Percentiles rank a stretch among this genome's conserved stretches.
phyloP scores from a whole-genome alignment of 2,888 invertebrate genomes.

The Idaea biselata region DNA sequence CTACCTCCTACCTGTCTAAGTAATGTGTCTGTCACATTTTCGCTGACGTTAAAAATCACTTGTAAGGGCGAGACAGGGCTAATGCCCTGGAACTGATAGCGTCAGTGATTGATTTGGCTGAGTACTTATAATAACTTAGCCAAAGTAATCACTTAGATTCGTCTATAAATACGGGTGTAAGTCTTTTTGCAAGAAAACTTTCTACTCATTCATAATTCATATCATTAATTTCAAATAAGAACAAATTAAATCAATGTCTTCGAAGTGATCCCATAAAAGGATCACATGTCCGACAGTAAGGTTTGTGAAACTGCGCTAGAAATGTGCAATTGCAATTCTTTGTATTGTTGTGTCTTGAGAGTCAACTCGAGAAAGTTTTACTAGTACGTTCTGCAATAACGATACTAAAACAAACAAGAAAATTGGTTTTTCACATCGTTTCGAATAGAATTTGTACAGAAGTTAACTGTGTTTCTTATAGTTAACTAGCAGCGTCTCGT shows the following conservation, averaged over 20 bases:
- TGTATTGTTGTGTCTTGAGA: slow-evolving; percentile 24
- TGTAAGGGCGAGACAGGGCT: too few species aligned
- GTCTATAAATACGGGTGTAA: too few species aligned
- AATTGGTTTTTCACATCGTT: slow-evolving; percentile 30
- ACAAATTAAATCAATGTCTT: neutral
- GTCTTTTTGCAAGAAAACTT: neutral
- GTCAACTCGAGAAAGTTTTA: slow-evolving; percentile 37
- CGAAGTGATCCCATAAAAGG: neutral
- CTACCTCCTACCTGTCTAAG: too few species aligned
- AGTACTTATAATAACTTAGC: too few species aligned
- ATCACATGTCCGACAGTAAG: neutral
- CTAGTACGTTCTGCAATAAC: slow-evolving; percentile 48
- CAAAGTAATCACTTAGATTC: too few species aligned
- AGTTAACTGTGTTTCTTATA: slow-evolving; percentile 34
- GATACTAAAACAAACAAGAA: slow-evolving; percentile 37
- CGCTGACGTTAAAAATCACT: too few species aligned
- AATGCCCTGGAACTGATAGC: too few species aligned
- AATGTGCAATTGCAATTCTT: slow-evolving; percentile 20
- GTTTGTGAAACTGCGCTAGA: slow-evolving; percentile 7
- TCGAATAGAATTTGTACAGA: slow-evolving; percentile 22
- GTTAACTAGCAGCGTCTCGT: slow-evolving; percentile 4
- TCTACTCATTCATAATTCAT: neutral
- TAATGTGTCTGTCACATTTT: too few species aligned
- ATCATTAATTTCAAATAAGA: neutral
- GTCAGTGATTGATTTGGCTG: too few species aligned